Base-by-base conservation (phyloP, 2,888 invertebrate species). In the Leistus spinibarbis region DNA sequence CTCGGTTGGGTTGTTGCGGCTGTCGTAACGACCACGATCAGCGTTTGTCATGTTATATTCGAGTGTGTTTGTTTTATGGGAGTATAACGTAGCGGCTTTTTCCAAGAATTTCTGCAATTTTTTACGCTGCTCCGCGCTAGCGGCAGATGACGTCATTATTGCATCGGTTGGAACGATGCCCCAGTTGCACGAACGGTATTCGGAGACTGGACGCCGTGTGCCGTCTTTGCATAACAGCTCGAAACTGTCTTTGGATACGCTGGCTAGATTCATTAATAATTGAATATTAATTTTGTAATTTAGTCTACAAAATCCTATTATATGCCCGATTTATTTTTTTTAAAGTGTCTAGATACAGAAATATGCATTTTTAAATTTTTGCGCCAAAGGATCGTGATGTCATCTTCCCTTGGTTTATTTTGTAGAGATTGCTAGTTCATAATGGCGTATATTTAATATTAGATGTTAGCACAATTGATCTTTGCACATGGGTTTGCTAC, bases 221-320 rank as follows among this genome's bases (percentile, higher is more conserved):
- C 96, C 96, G 83, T 96, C 94, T 24, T 89, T 90, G 82, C 97
- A 97, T 0, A 97, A 85, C 71, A 97, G 83, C 84, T 96, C 94
- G 82, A 95, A 96, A 17, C 90, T 88, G 54, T 93, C 90, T 54
- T 90, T 89, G 0, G 88, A 88, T 1, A 93, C 84, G 7, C 89
- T 90, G 80, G 90, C 93, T 93, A 56, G 69, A 74, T 68, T 53
- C 16, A 68, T 62, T 9, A n/a, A 57, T 16, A 13, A 5, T 9
- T 57, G 16, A n/a, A n/a, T n/a, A n/a, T n/a, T n/a, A n/a, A n/a
- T n/a, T n/a, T n/a, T n/a, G n/a, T n/a, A n/a, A n/a, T n/a, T n/a
- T n/a, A n/a, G n/a, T n/a, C n/a, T n/a, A n/a, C n/a, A n/a, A n/a
- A n/a, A n/a, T n/a, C n/a, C n/a, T n/a, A n/a, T n/a, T n/a, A n/a